Evolutionary conservation across 2,113 vertebrate species (phyloP), one percentile per base, ranked within the genome.

Genomic region (Cepphus grylle): DNA sequence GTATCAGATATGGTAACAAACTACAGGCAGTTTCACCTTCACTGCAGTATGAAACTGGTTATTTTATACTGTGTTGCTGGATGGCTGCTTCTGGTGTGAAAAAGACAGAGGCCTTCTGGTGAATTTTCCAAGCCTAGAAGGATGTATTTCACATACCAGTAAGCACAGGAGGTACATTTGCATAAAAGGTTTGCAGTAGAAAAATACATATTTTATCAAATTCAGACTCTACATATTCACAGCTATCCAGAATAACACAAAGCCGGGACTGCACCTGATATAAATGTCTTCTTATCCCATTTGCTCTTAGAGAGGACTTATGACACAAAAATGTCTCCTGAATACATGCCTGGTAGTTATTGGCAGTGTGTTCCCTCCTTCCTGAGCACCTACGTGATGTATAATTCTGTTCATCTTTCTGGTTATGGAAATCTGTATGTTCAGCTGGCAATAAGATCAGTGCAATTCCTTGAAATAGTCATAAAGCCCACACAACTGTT

Each of bases 81-180:
- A 69, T 89, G 61, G 61, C 43, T 79, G 65, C 61, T 94, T 90
- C 94, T 93, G 50, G 58, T 90, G 74, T 93, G 92, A 96, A 93
- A 81, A 90, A 93, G 84, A 63, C 36, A 61, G 62, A 88, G 50
- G 56, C 81, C 61, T 96, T 91, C 87, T 95, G 72, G 65, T 76
- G 74, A 94, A 89, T 87, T 92, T 93, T 90, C 62, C 69, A 91
- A 69, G 56, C 55, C 71, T 61, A 63, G 66, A 83, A 90, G 56
- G 59, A 65, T 53, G 50, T 82, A 61, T 94, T 90, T 93, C 20
- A 19, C 59, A 59, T 71, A 83, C 63, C 63, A 81, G 67, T 84
- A 83, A 96, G 76, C 69, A 83, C 72, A 96, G 88, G 82, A 83
- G 72, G 79, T 93, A 67, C 29, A 96, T 96, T 94, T 96, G 69